Base-by-base conservation (phyloP, 2,113 vertebrate genomes). In the Ancistrus triradiatus region DNA sequence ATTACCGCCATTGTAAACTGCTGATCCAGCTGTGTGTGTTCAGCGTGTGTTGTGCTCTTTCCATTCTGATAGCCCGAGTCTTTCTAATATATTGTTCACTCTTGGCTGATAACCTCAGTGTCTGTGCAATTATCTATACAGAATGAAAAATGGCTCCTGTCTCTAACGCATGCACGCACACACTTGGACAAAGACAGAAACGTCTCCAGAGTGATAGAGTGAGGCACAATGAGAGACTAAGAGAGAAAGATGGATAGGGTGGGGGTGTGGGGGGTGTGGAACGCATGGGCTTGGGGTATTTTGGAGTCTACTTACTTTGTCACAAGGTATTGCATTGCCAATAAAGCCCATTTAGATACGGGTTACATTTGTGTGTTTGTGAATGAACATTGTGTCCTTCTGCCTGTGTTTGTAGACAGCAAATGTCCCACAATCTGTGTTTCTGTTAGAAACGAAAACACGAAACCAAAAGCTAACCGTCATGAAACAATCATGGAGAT, bases 281-380 rank as follows among this genome's bases (percentile, higher is more conserved):
- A 33, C 55, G 59, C 21, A 47, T 53, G 33, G 5, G 9, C 40
- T 52, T 31, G 28, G n/a, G 2, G 40, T 70, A 53, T 67, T 74
- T 70, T 59, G 59, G 38, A 40, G 21, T 42, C 15, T 31, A 33
- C 63, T 53, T 70, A 44, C 57, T 70, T 66, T 35, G 56, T 40
- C 49, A 46, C 33, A 55, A 74, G 63, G 44, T 40, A 63, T 74
- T 40, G 49, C 52, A 47, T 53, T 49, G 68, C 53, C 59, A 71
- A 75, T 68, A 71, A 71, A 60, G 59, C 31, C 60, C 37, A 50
- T 59, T 70, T 68, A 66, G 46, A 50, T 10, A 50, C 11, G 38
- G 37, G 13, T 13, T 8, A 13, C 13, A 8, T 40, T 1, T 66
- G 37, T 37, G 21, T 51, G 21, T 46, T 24, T 53, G 49, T 38